Evolutionary conservation across 2,113 vertebrate genomes (phyloP).

Genomic region (Scolopax mira): DNA sequence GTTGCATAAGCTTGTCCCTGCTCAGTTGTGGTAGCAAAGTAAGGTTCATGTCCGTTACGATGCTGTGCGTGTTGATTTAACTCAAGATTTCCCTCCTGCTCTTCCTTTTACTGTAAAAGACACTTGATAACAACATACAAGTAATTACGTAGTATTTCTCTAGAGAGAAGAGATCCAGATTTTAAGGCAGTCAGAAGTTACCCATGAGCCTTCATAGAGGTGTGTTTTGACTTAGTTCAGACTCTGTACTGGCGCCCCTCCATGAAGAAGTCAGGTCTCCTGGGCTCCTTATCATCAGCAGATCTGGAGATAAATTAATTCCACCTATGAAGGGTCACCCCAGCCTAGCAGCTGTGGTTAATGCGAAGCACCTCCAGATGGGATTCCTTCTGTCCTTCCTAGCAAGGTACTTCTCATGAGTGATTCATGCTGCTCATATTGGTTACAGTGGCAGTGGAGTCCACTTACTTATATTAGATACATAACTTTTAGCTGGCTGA

Average conservation of each 20-base stretch:
- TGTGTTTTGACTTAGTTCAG: neutral
- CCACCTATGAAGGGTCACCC: neutral
- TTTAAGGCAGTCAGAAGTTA: neutral
- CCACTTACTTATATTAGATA: neutral
- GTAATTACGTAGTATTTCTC: constrained; percentile 36
- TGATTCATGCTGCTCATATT: neutral
- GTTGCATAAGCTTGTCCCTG: neutral
- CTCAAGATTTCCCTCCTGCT: neutral
- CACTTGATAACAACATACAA: constrained; percentile 3
- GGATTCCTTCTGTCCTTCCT: neutral
- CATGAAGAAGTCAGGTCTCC: neutral
- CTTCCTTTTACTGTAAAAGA: neutral
- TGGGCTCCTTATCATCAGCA: neutral
- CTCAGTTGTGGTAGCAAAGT: neutral
- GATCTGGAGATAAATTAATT: neutral
- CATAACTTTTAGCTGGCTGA: neutral
- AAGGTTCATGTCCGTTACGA: neutral
- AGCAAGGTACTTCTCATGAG: neutral
- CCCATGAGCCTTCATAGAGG: neutral
- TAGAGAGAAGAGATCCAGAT: neutral
- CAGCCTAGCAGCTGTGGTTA: neutral
- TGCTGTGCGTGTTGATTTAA: constrained; percentile 33
- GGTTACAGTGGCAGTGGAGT: neutral
- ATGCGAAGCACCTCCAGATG: neutral
- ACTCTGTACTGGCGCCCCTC: neutral